Base-by-base conservation (phyloP, 2,797 vertebrate genomes). In the Synaphobranchus kaupii region DNA sequence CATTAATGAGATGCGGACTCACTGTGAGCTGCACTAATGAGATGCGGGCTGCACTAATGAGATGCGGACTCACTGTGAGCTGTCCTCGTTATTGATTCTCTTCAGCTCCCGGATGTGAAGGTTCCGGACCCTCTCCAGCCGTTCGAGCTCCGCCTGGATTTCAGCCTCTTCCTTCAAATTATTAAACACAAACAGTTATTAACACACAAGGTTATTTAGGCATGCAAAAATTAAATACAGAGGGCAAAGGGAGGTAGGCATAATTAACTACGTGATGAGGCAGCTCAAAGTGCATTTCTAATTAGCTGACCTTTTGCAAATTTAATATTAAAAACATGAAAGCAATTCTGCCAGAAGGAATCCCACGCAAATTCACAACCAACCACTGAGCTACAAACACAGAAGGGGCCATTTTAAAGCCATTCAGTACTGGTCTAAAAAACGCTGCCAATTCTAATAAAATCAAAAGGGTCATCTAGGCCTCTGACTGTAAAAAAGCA, bases 31-130 rank as follows among this genome's bases (percentile, higher is more conserved):
- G 39, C 39, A 39, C 39, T 39, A 39, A 39, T 39, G 39, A 39
- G 39, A 39, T 39, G 39, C 39, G 39, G 39, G 39, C 39, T 39
- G 39, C 39, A 39, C 39, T 39, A 39, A 39, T 39, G 39, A 39
- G 39, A 39, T 39, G 12, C 81, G 88, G 89, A 96, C 95, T 98
- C 96, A 99, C 99, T 99, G 99, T 87, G 99, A 99, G 94, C 98
- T 99, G 96, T 99, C 99, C 96, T 99, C 99, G 91, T 99, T 99
- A 95, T 99, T 99, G 97, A 99, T 99, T 97, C 99, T 98, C 96
- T 99, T 99, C 94, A 99, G 96, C 92, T 99, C 99, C 94, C 99
- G 97, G 95, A 99, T 99, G 94, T 99, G 99, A 96, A 99, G 98
- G 97, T 99, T 99, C 93, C 99, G 96, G 92, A 99, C 98, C 94